phyloP scores from a whole-genome alignment of 2,797 vertebrate species.

The Syngnathus acus region DNA sequence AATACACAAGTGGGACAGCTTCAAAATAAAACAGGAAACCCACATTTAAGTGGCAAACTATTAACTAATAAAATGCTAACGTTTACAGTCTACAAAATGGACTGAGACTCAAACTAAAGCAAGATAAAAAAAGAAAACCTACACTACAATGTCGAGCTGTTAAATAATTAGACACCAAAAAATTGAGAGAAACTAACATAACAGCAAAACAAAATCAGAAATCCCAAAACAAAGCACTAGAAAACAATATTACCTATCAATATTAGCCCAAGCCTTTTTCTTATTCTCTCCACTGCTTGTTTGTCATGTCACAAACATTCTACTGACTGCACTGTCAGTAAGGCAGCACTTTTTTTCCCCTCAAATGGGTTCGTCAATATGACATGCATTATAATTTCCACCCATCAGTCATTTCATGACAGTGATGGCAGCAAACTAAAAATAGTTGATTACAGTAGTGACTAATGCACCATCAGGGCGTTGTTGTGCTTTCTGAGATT shows the following conservation, averaged over 20 bases:
- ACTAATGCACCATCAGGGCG: conserved; percentile 32
- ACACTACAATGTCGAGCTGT: not conserved
- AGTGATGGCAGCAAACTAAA: conserved; percentile 30
- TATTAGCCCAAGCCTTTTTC: no score
- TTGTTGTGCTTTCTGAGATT: conserved; percentile 6
- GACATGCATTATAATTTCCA: conserved; percentile 48
- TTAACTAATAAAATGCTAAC: not conserved
- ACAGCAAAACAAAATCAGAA: not conserved
- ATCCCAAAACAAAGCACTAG: no score
- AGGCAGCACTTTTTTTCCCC: conserved; percentile 16
- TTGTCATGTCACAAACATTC: not conserved
- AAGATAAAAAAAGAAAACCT: not conserved
- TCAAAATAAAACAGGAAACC: not conserved
- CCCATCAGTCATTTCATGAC: conserved; percentile 38
- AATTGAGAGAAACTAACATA: not conserved
- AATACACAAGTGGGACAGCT: not conserved
- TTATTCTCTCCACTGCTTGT: not conserved
- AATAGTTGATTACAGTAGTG: conserved; percentile 27
- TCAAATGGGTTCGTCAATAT: conserved; percentile 58
- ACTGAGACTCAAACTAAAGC: not conserved
- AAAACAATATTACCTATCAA: no score
- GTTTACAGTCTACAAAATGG: not conserved
- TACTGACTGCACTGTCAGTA: not conserved
- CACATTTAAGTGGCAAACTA: not conserved
- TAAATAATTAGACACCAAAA: not conserved